Conservation (phyloP, 2,113 vertebrate species). For the Etheostoma cragini region DNA sequence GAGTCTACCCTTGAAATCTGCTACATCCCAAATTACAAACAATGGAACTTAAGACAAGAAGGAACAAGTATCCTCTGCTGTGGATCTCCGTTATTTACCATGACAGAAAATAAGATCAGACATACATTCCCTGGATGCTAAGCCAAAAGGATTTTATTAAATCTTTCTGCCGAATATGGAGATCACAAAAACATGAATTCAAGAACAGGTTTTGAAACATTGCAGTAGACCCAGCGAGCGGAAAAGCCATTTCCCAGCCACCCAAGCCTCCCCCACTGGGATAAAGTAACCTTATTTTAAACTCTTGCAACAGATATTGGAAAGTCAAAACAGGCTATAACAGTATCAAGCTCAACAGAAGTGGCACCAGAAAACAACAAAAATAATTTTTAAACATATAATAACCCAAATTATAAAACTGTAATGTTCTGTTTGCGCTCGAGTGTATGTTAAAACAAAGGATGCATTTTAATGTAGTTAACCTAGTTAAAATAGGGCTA, state of each 20-base stretch:
- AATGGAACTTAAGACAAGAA: background rate
- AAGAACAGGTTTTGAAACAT: background rate
- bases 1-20: background rate
- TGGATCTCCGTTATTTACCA: background rate
- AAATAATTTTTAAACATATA: background rate
- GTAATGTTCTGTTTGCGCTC: background rate
- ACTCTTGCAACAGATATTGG: background rate
- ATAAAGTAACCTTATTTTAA: background rate
- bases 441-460: background rate
- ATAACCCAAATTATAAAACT: background rate
- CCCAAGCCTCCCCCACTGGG: background rate
- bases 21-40: background rate
- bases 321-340: background rate
- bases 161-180: slow-evolving; percentile 23
- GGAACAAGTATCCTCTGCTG: background rate
- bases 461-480: background rate
- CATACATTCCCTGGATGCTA: slow-evolving; percentile 10
- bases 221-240: background rate
- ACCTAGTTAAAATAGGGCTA: background rate
- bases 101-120: background rate
- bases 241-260: background rate
- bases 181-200: slow-evolving; percentile 9
- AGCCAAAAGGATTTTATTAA: slow-evolving; percentile 65
- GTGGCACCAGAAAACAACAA: background rate
- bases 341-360: background rate